Conservation (phyloP, 1,140 invertebrate genomes). For the Cardiocondyla obscurior region DNA sequence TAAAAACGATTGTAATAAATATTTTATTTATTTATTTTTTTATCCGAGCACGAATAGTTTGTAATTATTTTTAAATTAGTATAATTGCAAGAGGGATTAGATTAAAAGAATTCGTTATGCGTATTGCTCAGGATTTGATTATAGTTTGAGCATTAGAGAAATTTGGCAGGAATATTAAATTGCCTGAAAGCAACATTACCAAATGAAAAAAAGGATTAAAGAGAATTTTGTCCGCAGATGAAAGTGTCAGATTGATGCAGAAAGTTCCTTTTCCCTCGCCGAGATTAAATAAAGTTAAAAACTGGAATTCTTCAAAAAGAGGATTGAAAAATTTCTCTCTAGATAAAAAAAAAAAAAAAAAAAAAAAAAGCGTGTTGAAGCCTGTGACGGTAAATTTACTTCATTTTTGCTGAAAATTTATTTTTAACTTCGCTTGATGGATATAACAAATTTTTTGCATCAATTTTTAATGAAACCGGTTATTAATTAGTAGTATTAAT, state of each 20-base stretch:
- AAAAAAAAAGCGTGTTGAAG: not conserved
- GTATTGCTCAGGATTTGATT: not conserved
- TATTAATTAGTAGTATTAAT: not conserved
- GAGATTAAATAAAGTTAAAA: conserved; percentile 11
- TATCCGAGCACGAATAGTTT: not conserved
- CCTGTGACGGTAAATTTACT: not conserved
- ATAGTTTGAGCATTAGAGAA: not conserved
- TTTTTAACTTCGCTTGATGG: not conserved
- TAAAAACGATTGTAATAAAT: too few relatives aligned
- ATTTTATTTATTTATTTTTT: too few relatives aligned
- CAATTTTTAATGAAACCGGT: not conserved
- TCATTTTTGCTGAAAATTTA: not conserved
- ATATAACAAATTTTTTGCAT: not conserved
- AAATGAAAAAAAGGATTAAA: conserved; percentile 4
- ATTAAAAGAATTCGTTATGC: not conserved
- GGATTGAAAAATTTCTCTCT: not conserved
- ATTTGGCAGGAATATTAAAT: not conserved
- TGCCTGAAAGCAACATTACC: not conserved
- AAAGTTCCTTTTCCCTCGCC: not conserved
- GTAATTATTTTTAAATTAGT: not conserved
- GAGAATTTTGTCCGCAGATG: not conserved
- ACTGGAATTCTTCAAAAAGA: not conserved
- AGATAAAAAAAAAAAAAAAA: too few relatives aligned
- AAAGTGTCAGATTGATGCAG: not conserved
- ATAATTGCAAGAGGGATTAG: too few relatives aligned